Evolutionary conservation across 1,140 invertebrate genomes (phyloP).

Genomic region (Drosophila erecta): DNA sequence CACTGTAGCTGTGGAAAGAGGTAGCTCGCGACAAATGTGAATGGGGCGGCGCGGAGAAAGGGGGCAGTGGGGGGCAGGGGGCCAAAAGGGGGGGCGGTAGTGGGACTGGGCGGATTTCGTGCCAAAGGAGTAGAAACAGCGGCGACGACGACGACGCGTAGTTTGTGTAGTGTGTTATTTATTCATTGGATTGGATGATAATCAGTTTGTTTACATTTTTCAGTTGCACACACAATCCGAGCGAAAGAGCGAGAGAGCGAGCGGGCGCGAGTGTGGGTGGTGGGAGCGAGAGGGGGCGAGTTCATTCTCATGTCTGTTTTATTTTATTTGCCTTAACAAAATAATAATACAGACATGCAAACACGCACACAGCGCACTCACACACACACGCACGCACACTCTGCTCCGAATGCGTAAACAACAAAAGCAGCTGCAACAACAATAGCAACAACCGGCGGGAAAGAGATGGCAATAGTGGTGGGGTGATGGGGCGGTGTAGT

Average conservation of each 20-base stretch:
- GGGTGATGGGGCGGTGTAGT: background rate
- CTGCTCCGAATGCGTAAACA: conserved; percentile 72
- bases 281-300: conserved; percentile 41
- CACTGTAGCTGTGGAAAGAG: conserved; percentile 6
- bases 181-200: conserved; percentile 83
- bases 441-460: conserved; percentile 26
- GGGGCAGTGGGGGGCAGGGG: background rate
- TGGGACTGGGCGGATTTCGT: conserved; percentile 33
- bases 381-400: conserved; percentile 17
- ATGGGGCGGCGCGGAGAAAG: conserved; percentile 13
- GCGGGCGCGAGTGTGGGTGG: background rate
- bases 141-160: conserved; percentile 43
- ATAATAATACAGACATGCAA: conserved; percentile 77
- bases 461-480: background rate
- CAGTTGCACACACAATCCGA: conserved; percentile 58
- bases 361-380: conserved; percentile 46
- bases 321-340: conserved; percentile 80
- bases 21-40: conserved; percentile 40
- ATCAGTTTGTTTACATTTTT: conserved; percentile 85
- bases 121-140: conserved; percentile 55
- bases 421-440: conserved; percentile 78
- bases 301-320: conserved; percentile 66
- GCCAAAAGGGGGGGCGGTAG: background rate
- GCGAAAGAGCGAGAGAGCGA: conserved; percentile 7
- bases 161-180: conserved; percentile 71